Conservation (phyloP, 64 coral and sea anemone species). For the Actinia tenebrosa region DNA sequence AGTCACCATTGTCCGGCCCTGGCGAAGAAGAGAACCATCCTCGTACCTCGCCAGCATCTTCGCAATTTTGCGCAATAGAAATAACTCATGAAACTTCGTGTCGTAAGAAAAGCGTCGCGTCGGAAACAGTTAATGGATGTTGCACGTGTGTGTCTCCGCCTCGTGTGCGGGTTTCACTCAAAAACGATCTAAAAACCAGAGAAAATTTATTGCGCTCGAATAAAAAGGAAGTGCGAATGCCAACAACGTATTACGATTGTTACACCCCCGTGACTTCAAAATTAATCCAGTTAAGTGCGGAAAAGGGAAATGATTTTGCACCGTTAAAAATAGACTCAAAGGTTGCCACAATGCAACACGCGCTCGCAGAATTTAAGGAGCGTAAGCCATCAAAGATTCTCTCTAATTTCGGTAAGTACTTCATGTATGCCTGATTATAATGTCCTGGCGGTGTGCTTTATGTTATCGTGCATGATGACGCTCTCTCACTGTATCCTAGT, state of each 20-base stretch:
- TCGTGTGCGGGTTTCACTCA: not conserved
- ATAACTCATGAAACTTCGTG: not conserved
- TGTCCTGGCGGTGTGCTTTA: no score
- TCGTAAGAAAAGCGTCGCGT: not conserved
- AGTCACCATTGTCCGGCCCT: not conserved
- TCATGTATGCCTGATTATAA: no score
- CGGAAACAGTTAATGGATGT: not conserved
- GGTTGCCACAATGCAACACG: not conserved
- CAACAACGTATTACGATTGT: not conserved
- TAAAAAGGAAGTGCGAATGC: not conserved
- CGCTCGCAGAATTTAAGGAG: not conserved
- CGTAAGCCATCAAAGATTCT: not conserved
- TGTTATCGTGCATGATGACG: no score
- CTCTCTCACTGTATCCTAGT: no score
- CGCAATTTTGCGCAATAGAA: not conserved
- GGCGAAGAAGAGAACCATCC: not conserved
- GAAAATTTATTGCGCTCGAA: not conserved
- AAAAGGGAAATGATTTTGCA: not conserved
- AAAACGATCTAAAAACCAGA: not conserved
- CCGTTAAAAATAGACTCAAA: slow-evolving; percentile 6
- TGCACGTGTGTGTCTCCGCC: not conserved
- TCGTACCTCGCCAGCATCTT: not conserved
- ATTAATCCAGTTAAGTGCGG: not conserved
- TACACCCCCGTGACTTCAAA: not conserved
- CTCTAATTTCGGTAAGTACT: no score